Conservation (phyloP, 1,140 invertebrate species). For the Cephus cinctus region DNA sequence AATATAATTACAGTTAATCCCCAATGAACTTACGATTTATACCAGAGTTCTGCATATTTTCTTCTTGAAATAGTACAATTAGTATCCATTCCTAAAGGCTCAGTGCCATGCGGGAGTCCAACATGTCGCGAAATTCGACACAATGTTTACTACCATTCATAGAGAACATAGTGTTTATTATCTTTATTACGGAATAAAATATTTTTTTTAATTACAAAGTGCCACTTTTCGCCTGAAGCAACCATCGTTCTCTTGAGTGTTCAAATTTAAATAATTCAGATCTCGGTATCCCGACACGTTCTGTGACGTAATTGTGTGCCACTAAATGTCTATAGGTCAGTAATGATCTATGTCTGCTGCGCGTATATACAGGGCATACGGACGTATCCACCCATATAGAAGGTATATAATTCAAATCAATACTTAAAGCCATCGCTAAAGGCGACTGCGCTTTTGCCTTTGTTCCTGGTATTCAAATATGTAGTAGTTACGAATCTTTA, state of each 20-base stretch:
- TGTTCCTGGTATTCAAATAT: too few relatives aligned
- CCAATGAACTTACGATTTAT: slow-evolving; percentile 35
- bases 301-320: slow-evolving; percentile 5
- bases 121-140: slow-evolving; percentile 1
- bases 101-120: slow-evolving; percentile 1
- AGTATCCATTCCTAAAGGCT: slow-evolving; percentile 41
- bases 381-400: too few relatives aligned
- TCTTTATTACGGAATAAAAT: neutral
- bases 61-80: slow-evolving; percentile 25
- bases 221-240: slow-evolving; percentile 1
- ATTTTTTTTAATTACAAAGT: neutral
- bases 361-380: too few relatives aligned
- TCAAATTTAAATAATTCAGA: slow-evolving; percentile 12
- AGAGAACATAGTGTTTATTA: too few relatives aligned
- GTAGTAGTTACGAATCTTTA: too few relatives aligned
- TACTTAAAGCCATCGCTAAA: slow-evolving; percentile 37
- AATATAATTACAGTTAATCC: neutral
- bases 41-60: slow-evolving; percentile 35
- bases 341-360: too few relatives aligned
- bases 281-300: too few relatives aligned
- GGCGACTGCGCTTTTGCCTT: slow-evolving; percentile 23
- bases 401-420: slow-evolving; percentile 42
- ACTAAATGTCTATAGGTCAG: too few relatives aligned
- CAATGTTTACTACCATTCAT: neutral
- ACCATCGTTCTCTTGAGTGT: slow-evolving; percentile 11